phyloP scores from a whole-genome alignment of 2,888 invertebrate genomes.

The Strigamia crassipes region DNA sequence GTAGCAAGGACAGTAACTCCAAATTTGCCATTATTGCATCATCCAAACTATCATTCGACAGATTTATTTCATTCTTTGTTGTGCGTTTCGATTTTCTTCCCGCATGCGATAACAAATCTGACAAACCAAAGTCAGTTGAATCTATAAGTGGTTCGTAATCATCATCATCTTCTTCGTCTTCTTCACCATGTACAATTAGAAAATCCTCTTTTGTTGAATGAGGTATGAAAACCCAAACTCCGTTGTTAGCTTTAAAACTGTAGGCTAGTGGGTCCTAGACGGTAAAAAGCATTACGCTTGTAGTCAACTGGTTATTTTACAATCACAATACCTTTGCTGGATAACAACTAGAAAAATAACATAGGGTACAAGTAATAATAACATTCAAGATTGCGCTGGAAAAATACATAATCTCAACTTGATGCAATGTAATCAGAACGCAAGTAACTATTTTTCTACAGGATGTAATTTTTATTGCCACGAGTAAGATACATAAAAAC shows the following conservation, averaged over 20 bases:
- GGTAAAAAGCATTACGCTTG: neutral
- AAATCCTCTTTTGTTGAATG: neutral
- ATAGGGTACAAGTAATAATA: neutral
- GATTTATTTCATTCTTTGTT: too few relatives aligned
- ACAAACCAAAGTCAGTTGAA: too few relatives aligned
- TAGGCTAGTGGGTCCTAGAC: neutral
- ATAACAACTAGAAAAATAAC: neutral
- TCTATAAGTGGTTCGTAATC: too few relatives aligned
- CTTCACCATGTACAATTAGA: neutral
- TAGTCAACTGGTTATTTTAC: neutral
- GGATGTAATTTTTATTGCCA: neutral
- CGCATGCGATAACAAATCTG: too few relatives aligned
- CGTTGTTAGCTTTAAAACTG: neutral
- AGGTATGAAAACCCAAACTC: neutral
- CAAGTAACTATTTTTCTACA: neutral
- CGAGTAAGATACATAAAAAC: neutral
- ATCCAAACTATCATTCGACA: too few relatives aligned
- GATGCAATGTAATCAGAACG: neutral
- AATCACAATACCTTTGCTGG: neutral
- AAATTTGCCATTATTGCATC: too few relatives aligned
- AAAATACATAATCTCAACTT: neutral
- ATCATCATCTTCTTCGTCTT: too few relatives aligned
- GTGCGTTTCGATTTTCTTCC: too few relatives aligned
- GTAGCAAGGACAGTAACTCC: too few relatives aligned
- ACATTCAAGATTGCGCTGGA: neutral